Evolutionary conservation across 2,797 vertebrate species (phyloP), one percentile per base, ranked within the genome.

Genomic region (Urophycis tenuis): DNA sequence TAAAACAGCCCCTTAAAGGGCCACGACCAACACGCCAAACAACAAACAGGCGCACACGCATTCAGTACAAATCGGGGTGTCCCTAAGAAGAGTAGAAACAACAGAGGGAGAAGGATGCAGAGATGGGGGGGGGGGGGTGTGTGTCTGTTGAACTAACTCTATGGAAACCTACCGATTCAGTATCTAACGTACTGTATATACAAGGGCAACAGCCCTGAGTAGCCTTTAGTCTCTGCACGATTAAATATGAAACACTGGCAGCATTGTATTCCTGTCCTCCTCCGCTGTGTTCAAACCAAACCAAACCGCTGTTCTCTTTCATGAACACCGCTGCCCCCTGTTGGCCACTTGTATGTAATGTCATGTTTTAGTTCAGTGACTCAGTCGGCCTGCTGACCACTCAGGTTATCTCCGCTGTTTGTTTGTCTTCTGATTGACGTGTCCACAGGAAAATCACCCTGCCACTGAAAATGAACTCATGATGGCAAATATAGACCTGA

Each of bases 401-500:
- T 22, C 25, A 74, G 33, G 49, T 34, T 45, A 22, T 75, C 74
- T 73, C 72, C 25, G 84, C 76, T 85, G 87, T 88, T 81, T 79
- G 35, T 75, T 75, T 33, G 84, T 74, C 76, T 79, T 67, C 33
- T 82, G 74, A 84, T 82, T 85, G 31, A 85, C 76, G 79, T 80
- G 74, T 82, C 81, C 82, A 81, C 79, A 85, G 85, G 85, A 89
- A 76, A 89, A 87, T 80, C 34, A 81, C 79, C 49, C 12, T n/a
- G 76, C 64, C 75, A 77, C 85, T 76, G 75, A 82, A 75, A 76
- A 75, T 81, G 75, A 76, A 73, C 74, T 49, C 12, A 25, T 76
- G 72, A 69, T 12, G 80, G 79, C 80, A 84, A 84, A 86, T 85
- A 84, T 80, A 88, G 72, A 77, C 64, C n/a, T 34, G 39, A 8